Base-by-base conservation (phyloP, 2,888 invertebrate genomes). In the Branchinecta sandiegonensis region DNA sequence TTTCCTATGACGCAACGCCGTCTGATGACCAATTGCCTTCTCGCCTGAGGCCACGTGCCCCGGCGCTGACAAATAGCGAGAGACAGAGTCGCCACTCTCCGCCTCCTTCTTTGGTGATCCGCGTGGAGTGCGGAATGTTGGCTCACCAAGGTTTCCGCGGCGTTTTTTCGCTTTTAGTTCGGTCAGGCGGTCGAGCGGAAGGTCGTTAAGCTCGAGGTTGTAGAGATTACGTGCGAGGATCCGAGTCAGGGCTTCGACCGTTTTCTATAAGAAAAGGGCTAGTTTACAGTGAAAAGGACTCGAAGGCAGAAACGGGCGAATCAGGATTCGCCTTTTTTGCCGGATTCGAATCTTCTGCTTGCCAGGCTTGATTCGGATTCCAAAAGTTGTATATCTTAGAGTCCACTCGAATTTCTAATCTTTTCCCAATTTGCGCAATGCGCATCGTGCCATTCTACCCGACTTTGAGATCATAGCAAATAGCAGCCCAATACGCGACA, bases 211-310 rank as follows among this genome's bases (percentile, higher is more conserved):
- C 80, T 97, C 96, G 72, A 97, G 82, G 73, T 89, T 89, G 77
- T 96, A 97, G 37, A 97, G 94, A 77, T 96, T 94, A 17, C 94
- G 85, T 0, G 95, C 94, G 70, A 99, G 81, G 50, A 97, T 95
- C 71, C 95, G 83, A 0, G 96, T 97, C 72, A 97, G 78, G 0
- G 94, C 96, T 76, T 95, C 95, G 85, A 97, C 86, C n/a, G 93
- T 94, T 86, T 94, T 94, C 86, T 91, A 73, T 0, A 76, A 66
- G 47, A 37, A 37, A 37, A 37, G 2, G 37, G 37, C 37, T 37
- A 37, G 37, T 37, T 37, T 37, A 37, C 4, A 37, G 37, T 37
- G 4, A 37, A 37, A 37, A 5, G 4, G 37, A 6, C 37, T 37
- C 4, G 37, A 6, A 37, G 37, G 6, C 37, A 37, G 37, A 37